These are phyloP conservation scores for Siniperca undulata DNA, from an alignment of 2,797 vertebrate genomes.

Conservation along the genomic window DNA sequence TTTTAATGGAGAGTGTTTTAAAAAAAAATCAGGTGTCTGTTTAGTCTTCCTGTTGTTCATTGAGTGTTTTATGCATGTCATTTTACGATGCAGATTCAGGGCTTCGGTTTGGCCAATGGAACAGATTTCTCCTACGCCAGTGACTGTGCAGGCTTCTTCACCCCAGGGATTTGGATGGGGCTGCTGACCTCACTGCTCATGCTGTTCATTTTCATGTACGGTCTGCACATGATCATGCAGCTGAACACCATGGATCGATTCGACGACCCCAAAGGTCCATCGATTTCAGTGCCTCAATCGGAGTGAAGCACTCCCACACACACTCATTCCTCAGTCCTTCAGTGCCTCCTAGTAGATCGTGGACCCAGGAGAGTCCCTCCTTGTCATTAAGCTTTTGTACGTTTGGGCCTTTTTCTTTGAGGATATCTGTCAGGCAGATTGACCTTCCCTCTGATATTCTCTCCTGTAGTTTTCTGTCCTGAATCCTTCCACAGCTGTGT, in stretches of 20 bases:
- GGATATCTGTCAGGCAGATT: slow-evolving; percentile 2
- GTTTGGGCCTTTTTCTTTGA: slow-evolving; percentile 15
- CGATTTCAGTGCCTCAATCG: slow-evolving; percentile 89
- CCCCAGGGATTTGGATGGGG: slow-evolving; percentile 93
- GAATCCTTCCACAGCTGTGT: slow-evolving; percentile 28
- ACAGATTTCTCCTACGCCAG: slow-evolving; percentile 90
- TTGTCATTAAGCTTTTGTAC: background rate
- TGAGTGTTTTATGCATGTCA: background rate
- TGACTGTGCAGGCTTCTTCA: slow-evolving; percentile 93
- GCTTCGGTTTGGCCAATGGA: slow-evolving; percentile 82
- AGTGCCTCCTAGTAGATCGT: slow-evolving; percentile 35
- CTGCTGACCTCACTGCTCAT: slow-evolving; percentile 88
- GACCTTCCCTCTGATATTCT: background rate
- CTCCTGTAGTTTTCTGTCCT: background rate
- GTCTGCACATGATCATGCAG: slow-evolving; percentile 93
- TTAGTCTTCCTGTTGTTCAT: background rate
- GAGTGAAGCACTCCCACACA: slow-evolving; percentile 79
- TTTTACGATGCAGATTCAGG: slow-evolving; percentile 87
- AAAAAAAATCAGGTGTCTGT: background rate
- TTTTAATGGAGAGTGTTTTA: background rate
- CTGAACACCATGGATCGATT: slow-evolving; percentile 95
- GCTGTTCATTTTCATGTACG: slow-evolving; percentile 89
- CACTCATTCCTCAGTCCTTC: slow-evolving; percentile 20
- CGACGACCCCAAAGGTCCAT: slow-evolving; percentile 92
- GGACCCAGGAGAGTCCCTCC: slow-evolving; percentile 11